These are phyloP conservation scores for Tricholaema leucomelas DNA, from an alignment of 2,113 vertebrate species.

Conservation along the genomic window DNA sequence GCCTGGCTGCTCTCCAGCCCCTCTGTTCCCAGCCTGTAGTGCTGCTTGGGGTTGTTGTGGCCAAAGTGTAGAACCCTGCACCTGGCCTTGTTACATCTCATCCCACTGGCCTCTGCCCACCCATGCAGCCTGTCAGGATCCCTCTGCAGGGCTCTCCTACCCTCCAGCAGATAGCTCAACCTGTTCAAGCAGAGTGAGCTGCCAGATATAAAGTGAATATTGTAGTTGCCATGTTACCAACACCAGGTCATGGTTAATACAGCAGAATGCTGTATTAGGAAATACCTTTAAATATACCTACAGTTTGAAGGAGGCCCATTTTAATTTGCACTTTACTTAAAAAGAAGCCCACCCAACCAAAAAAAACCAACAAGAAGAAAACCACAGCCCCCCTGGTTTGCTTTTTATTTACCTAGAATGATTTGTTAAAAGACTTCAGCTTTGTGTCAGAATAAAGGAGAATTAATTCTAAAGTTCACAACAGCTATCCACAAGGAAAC, in stretches of 20 bases:
- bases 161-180: no score
- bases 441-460: neutral
- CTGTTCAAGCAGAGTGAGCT: neutral
- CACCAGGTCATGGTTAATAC: neutral
- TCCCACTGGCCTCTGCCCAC: no score
- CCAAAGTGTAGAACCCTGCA: no score
- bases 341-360: neutral
- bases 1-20: no score
- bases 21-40: no score
- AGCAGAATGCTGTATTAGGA: neutral
- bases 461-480: neutral
- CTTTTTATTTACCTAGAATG: neutral
- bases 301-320: neutral
- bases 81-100: no score
- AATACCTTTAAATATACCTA: neutral
- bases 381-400: neutral
- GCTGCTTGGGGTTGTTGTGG: no score
- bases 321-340: neutral
- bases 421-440: neutral
- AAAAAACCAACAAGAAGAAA: no score
- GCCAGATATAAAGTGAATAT: neutral
- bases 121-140: no score
- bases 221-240: constrained; percentile 45
- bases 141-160: no score
- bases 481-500: neutral